A percentile compares a stretch with the other conserved stretches of the same genome.
Evolutionary conservation across 2,888 invertebrate species (phyloP).

Genomic region (Cryptocheilus praepositus): DNA sequence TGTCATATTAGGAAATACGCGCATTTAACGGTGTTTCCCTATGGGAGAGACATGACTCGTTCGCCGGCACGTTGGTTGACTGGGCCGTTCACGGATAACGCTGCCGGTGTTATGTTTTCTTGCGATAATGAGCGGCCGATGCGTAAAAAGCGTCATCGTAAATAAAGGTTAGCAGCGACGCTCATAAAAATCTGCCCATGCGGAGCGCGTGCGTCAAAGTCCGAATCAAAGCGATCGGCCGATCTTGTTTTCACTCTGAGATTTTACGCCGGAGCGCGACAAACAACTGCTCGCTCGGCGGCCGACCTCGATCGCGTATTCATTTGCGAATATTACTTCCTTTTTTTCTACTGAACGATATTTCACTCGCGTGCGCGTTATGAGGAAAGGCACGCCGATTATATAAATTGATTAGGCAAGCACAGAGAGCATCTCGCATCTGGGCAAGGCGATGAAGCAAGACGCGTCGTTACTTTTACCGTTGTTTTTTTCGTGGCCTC

Average conservation of each 20-base stretch:
- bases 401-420: neutral
- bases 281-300: no score
- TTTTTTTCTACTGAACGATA: no score
- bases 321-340: no score
- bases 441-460: neutral
- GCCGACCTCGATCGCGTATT: no score
- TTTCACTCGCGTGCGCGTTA: no score
- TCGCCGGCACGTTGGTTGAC: no score
- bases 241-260: no score
- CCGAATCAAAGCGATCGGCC: no score
- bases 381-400: neutral
- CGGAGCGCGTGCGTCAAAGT: no score
- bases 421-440: neutral
- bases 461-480: conserved; percentile 40
- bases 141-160: neutral
- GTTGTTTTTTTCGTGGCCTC: conserved; percentile 36
- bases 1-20: conserved; percentile 73
- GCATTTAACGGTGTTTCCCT: conserved; percentile 69
- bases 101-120: neutral
- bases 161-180: conserved; percentile 3
- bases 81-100: conserved; percentile 4
- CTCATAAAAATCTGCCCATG: neutral
- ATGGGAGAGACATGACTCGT: conserved; percentile 9
- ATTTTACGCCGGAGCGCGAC: no score
- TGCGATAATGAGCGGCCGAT: conserved; percentile 1